Percentiles rank a stretch among this genome's conserved stretches.
Evolutionary conservation across 2,797 vertebrate genomes (phyloP).

Genomic region (Natrix natrix): DNA sequence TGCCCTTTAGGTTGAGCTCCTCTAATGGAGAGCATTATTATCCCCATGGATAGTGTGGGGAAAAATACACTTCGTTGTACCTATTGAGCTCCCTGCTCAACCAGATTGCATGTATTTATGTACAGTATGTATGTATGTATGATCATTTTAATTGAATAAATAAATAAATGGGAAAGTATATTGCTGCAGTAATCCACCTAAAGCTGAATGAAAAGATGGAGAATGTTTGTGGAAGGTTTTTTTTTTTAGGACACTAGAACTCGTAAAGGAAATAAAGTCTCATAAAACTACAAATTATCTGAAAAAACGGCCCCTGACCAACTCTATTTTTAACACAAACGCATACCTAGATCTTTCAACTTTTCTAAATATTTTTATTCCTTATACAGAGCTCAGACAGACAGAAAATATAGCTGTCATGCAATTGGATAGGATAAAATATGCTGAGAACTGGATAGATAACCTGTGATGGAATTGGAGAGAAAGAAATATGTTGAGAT

Average conservation of each 20-base stretch:
- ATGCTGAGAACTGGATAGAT: neutral
- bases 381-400: conserved; percentile 9
- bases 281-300: conserved; percentile 1
- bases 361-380: conserved; percentile 26
- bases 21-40: neutral
- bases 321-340: conserved; percentile 39
- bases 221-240: neutral
- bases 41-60: neutral
- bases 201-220: neutral
- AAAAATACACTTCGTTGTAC: neutral
- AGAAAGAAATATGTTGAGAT: neutral
- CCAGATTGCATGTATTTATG: neutral
- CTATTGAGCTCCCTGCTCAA: neutral
- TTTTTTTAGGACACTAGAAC: neutral
- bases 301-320: conserved; percentile 23
- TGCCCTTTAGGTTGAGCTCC: neutral
- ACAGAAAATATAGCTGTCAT: neutral
- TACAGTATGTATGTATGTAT: neutral
- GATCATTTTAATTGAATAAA: neutral
- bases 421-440: neutral
- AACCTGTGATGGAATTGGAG: neutral
- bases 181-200: neutral
- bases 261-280: conserved; percentile 16
- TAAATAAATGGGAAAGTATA: neutral
- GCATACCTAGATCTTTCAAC: conserved; percentile 10